phyloP scores from a whole-genome alignment of 2,113 vertebrate species.

The chimpanzee (Pan troglodytes) region NHGRI_mPanTro3-v2.1_pri NC_072411.2:84486001-84486500 shows the following conservation, averaged over 20 bases:
- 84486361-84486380: not conserved
- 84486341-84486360: not conserved
- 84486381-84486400: not conserved
- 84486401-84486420: conserved; percentile 31
- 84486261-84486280: not conserved
- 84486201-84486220: not conserved
- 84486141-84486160: not conserved
- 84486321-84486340: not conserved
- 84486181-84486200: not conserved
- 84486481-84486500: not conserved
- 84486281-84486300: not conserved
- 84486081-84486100: conserved; percentile 36
- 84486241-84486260: not conserved
- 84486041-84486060: not conserved
- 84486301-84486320: not conserved
- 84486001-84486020: not conserved
- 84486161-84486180: not conserved
- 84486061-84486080: not conserved
- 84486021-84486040: conserved; percentile 43
- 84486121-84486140: conserved; percentile 30
- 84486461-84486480: not conserved
- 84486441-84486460: not conserved
- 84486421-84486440: not conserved
- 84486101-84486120: conserved; percentile 20
- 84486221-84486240: not conserved